Evolutionary conservation across 2,113 vertebrate species (phyloP).

Genomic region (Seriola quinqueradiata): DNA sequence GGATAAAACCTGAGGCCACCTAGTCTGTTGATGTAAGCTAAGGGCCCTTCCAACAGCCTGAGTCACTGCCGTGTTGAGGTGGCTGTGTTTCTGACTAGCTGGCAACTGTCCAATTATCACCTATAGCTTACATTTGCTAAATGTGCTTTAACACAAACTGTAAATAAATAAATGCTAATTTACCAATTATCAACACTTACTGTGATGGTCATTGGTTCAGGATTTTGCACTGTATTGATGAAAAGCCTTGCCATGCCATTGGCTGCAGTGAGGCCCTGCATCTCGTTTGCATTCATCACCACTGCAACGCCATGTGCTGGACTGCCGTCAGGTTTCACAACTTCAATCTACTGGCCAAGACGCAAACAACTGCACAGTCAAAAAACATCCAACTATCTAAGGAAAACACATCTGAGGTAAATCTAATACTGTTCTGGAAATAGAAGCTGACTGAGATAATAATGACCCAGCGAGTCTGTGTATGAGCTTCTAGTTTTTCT

Average conservation of each 20-base stretch:
- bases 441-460: too few species aligned
- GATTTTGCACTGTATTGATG: constrained; percentile 64
- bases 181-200: constrained; percentile 54
- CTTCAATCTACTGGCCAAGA: constrained; percentile 71
- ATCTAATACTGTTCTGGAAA: too few species aligned
- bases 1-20: too few species aligned
- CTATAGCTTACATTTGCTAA: not conserved
- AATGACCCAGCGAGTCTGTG: too few species aligned
- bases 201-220: constrained; percentile 27
- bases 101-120: not conserved
- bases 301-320: constrained; percentile 75
- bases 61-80: too few species aligned
- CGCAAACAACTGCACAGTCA: not conserved
- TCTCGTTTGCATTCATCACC: not conserved
- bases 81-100: too few species aligned
- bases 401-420: too few species aligned
- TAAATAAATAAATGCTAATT: not conserved
- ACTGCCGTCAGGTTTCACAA: constrained; percentile 82
- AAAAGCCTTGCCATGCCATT: constrained; percentile 72
- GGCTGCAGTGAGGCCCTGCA: not conserved
- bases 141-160: not conserved
- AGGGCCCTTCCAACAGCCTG: too few species aligned
- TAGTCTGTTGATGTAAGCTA: too few species aligned
- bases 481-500: too few species aligned
- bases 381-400: not conserved